phyloP scores from a whole-genome alignment of 2,113 vertebrate species.

The Lonchura striata region DNA sequence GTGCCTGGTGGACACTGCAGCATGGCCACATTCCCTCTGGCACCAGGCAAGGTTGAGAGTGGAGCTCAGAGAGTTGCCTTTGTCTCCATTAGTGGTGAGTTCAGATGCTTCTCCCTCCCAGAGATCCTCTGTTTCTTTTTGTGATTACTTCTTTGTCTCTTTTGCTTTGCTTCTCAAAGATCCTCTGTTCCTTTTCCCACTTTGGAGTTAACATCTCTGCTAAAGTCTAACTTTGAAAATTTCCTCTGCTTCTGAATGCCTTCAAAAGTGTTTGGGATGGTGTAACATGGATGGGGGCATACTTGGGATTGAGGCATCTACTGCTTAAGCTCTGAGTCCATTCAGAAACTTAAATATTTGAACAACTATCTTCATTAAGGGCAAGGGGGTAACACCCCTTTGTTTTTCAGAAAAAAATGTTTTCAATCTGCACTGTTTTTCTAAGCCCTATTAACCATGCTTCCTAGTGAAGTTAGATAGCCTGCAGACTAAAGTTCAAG shows the following conservation, averaged over 20 bases:
- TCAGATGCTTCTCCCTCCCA: not conserved
- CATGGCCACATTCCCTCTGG: not conserved
- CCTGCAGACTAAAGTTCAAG: slow-evolving; percentile 31
- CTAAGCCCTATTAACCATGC: not conserved
- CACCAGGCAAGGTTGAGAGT: rapidly evolving
- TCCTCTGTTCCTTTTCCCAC: not conserved
- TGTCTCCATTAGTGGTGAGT: not conserved
- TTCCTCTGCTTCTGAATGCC: not conserved
- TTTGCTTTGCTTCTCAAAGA: not conserved
- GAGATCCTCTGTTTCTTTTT: not conserved
- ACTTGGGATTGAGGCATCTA: not conserved
- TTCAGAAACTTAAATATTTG: slow-evolving; percentile 60
- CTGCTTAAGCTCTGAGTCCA: not conserved
- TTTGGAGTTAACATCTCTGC: not conserved
- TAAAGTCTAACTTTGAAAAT: not conserved
- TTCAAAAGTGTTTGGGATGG: not conserved
- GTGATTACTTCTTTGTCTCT: not conserved
- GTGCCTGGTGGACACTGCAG: not conserved
- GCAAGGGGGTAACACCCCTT: slow-evolving; percentile 3
- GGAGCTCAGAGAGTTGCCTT: not conserved
- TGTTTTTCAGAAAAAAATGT: slow-evolving; percentile 44
- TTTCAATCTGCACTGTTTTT: slow-evolving; percentile 24
- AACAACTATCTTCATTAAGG: slow-evolving; percentile 38
- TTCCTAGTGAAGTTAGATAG: slow-evolving; percentile 2
- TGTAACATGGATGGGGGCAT: not conserved